Conservation (phyloP, 1,140 invertebrate genomes). For the Leptinotarsa undecemlineata region DNA sequence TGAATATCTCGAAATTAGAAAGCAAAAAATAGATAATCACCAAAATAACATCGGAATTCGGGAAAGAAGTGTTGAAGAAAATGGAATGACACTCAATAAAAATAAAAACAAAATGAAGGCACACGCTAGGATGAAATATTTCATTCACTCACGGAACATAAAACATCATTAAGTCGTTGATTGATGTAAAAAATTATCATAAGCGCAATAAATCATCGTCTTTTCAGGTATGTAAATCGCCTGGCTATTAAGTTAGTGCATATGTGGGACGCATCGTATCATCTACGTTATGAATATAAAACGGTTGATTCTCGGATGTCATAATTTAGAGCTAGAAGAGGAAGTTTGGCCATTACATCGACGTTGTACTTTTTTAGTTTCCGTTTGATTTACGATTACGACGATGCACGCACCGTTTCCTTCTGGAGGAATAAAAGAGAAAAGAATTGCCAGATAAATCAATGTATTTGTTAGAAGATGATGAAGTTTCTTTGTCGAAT, state of each 20-base stretch:
- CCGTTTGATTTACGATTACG: neutral
- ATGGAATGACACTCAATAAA: no score
- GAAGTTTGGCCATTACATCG: neutral
- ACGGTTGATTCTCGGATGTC: neutral
- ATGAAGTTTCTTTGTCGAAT: constrained; percentile 1
- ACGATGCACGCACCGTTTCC: neutral
- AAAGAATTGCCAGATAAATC: neutral
- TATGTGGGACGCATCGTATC: neutral
- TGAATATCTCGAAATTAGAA: no score
- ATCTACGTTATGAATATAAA: constrained; percentile 5
- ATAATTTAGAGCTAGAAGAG: constrained; percentile 3
- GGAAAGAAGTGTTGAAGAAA: no score
- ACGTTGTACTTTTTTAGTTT: neutral
- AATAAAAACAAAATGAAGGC: no score
- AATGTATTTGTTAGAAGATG: constrained; percentile 1
- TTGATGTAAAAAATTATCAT: no score
- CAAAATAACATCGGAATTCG: no score
- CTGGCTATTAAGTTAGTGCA: neutral
- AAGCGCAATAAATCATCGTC: no score
- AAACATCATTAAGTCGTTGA: no score
- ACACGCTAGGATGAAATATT: no score
- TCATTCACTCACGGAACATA: no score
- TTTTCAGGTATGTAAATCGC: neutral
- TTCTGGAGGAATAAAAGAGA: neutral
- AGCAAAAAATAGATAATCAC: no score